Conservation (phyloP, 2,888 invertebrate species). For the Rhodophaea formosa region DNA sequence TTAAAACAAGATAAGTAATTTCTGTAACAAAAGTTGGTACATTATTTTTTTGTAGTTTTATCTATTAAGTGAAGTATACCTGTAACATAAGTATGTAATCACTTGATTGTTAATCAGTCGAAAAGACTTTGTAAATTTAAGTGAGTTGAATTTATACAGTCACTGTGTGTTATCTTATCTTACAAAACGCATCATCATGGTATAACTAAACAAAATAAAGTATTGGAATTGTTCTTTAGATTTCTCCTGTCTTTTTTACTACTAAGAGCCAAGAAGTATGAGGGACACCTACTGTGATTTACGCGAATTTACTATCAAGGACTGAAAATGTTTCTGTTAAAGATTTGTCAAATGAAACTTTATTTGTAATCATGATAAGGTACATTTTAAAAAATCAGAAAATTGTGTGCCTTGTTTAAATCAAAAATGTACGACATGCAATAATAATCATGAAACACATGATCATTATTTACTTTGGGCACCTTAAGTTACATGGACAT, state of each 20-base stretch:
- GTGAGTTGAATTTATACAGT: too few species aligned
- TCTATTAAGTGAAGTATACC: too few species aligned
- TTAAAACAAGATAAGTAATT: too few species aligned
- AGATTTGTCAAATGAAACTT: not conserved
- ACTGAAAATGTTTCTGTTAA: not conserved
- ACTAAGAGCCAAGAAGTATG: not conserved
- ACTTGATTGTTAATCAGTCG: too few species aligned
- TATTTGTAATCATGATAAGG: not conserved
- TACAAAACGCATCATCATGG: not conserved
- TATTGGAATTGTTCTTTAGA: constrained; percentile 4
- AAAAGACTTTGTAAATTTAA: too few species aligned
- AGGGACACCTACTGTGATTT: constrained; percentile 4
- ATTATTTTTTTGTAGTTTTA: too few species aligned
- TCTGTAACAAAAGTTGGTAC: too few species aligned
- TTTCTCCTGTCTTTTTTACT: not conserved
- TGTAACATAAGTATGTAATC: too few species aligned
- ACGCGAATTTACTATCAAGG: not conserved
- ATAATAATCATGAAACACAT: not conserved
- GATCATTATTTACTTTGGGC: not conserved
- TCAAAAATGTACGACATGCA: not conserved
- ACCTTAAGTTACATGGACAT: not conserved
- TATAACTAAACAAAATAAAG: not conserved
- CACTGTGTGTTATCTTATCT: too few species aligned
- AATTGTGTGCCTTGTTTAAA: not conserved
- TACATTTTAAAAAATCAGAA: not conserved